Base-by-base conservation (phyloP, 2,888 invertebrate genomes). In the Lochmaea crataegi region DNA sequence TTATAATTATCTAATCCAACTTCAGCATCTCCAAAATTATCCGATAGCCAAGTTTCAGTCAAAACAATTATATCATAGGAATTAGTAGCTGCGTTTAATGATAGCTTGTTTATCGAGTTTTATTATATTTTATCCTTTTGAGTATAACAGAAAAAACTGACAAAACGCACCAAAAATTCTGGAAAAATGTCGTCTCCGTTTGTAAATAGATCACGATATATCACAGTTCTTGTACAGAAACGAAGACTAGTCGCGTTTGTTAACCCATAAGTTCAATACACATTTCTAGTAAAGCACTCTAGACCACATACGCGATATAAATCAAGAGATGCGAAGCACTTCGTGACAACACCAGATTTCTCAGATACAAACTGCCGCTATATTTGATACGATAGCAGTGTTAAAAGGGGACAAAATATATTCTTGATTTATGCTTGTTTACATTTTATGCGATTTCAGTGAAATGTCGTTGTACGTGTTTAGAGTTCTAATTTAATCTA, bases 261-360 rank as follows among this genome's bases (percentile, higher is more conserved):
- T 70, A 64, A 57, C 56, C 64, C 57, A 64, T 70, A 70, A 64
- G 70, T 70, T 70, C 70, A 70, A 70, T 70, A 70, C 61, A 70
- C 64, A 70, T 70, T 70, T 70, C 64, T 64, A 22, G 32, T 69
- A 69, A 68, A 69, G 41, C 56, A 64, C 69, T 70, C 64, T 41
- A 70, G 82, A 82, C 82, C 83, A 80, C 83, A 83, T 79, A 82
- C 78, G 80, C 76, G 79, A 81, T 79, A 83, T 84, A 84, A 84
- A 84, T 84, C 84, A 84, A 72, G 67, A 67, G 71, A 76, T 77
- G 80, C 82, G 83, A 83, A 82, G 83, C 82, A 83, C 82, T 83
- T 80, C 81, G 82, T 83, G 84, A 84, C 83, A 84, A 83, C 81
- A 80, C 79, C 84, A 84, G 84, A 83, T 84, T 83, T 82, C 77